Evolutionary conservation across 2,888 invertebrate species (phyloP).

Genomic region (Nephrotoma flavescens): DNA sequence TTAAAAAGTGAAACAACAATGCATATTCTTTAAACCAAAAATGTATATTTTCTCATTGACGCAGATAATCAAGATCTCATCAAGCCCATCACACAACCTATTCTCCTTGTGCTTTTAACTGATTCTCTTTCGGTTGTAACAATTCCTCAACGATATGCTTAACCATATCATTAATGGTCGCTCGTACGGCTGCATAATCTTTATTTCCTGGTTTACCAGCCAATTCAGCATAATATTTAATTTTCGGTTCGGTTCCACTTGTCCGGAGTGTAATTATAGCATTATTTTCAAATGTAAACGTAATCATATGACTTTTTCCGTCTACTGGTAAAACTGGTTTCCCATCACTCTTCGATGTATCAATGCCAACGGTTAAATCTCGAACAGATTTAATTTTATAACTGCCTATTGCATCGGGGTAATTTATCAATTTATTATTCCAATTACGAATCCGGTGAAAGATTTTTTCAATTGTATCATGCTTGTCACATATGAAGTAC

Average conservation of each 20-base stretch:
- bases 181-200: conserved; percentile 45
- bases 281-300: conserved; percentile 79
- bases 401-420: conserved; percentile 49
- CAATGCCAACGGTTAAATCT: conserved; percentile 73
- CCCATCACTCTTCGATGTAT: conserved; percentile 51
- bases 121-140: conserved; percentile 60
- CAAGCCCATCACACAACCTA: too few relatives aligned
- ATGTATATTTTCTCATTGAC: too few relatives aligned
- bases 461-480: conserved; percentile 49
- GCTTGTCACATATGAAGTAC: conserved; percentile 78
- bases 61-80: too few relatives aligned
- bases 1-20: too few relatives aligned
- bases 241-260: conserved; percentile 97
- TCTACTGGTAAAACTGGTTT: conserved; percentile 55
- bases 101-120: conserved; percentile 28
- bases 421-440: conserved; percentile 43
- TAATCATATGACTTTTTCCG: conserved; percentile 78
- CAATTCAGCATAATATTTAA: conserved; percentile 95
- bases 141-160: conserved; percentile 62
- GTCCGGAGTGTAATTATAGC: conserved; percentile 79
- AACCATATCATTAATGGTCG: conserved; percentile 57
- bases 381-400: conserved; percentile 54
- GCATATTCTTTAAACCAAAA: too few relatives aligned
- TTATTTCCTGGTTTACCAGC: conserved; percentile 49
- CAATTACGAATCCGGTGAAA: conserved; percentile 72